Evolutionary conservation across 2,797 vertebrate genomes (phyloP).

Genomic region (Kryptopterus vitreolus): DNA sequence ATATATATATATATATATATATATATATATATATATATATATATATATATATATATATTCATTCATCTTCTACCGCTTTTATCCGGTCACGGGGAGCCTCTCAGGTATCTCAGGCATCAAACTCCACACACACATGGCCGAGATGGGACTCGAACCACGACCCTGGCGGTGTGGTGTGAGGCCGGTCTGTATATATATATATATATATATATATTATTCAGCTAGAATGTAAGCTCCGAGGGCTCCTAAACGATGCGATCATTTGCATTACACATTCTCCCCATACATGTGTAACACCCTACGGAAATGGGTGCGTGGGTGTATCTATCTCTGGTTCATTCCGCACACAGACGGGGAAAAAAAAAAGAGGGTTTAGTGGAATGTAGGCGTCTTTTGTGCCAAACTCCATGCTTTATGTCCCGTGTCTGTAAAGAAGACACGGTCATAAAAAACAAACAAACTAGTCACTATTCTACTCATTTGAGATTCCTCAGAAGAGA

Average conservation of each 20-base stretch:
- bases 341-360: not conserved
- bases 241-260: not conserved
- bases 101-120: no score
- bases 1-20: no score
- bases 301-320: not conserved
- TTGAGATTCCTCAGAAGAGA: conserved; percentile 40
- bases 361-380: not conserved
- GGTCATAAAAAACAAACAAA: conserved; percentile 40
- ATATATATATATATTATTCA: no score
- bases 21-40: no score
- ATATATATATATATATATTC: no score
- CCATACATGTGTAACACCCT: not conserved
- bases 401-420: conserved; percentile 36
- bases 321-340: not conserved
- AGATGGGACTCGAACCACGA: no score
- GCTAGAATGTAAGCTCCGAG: not conserved
- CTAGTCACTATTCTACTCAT: conserved; percentile 39
- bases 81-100: no score
- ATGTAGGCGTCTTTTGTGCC: conserved; percentile 17
- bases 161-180: no score
- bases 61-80: no score
- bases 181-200: no score
- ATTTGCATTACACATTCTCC: not conserved
- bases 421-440: not conserved
- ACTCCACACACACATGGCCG: no score